Evolutionary conservation across 2,797 vertebrate genomes (phyloP), one percentile per base, ranked within the genome.

Genomic region (Cossypha heuglini): DNA sequence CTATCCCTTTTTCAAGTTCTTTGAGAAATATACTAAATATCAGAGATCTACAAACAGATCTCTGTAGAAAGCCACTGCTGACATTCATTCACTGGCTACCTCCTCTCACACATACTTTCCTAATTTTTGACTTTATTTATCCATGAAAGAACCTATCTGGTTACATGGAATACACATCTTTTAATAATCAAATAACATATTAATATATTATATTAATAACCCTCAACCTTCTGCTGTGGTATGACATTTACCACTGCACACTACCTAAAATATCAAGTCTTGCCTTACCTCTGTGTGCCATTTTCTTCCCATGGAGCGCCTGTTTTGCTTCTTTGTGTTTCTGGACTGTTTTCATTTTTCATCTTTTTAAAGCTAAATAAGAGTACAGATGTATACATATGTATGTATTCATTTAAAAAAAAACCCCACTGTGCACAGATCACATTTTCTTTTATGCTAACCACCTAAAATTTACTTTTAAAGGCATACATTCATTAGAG

Each of bases 281-380:
- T 2, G 45, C 35, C 93, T 97, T 98, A 99, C 98, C 98, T 98
- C 76, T 98, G 98, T 24, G 97, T 97, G 42, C 97, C 97, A 28
- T 98, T 98, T 96, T 98, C 98, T 73, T 99, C 98, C 98, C 98
- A 99, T 0, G 98, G 98, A 86, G 97, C 94, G 4, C 95, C 97
- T 95, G 97, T 94, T 96, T 97, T 98, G 92, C 96, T 98, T 96
- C 97, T 98, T 96, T 98, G 98, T 73, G 96, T 97, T 93, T 98
- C 98, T 84, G 98, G 97, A 69, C 97, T 98, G 73, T 97, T 98
- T 90, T 98, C 98, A 94, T 96, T 96, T 98, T 98, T 99, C 92
- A 96, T 94, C 90, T 98, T 98, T 97, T 98, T 98, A 86, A 98
- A 98, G 96, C 98, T 99, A 86, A 68, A 78, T 77, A 95, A 45